Evolutionary conservation across 1,140 invertebrate genomes (phyloP).

Genomic region (Lordiphosa clarofinis): DNA sequence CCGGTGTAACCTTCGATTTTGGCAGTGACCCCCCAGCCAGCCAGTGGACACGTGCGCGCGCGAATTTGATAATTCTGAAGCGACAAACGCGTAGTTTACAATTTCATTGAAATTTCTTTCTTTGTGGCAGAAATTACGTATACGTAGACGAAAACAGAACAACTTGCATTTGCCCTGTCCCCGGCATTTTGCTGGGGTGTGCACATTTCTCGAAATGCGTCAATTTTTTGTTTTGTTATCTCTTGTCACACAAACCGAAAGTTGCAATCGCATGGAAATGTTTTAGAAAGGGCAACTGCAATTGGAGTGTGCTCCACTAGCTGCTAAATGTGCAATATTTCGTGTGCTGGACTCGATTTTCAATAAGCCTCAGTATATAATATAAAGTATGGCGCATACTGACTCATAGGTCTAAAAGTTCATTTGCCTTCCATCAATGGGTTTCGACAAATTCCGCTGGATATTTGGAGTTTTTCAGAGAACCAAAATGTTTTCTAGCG

Average conservation of each 20-base stretch:
- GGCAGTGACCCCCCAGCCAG: slow-evolving; percentile 24
- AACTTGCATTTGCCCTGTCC: slow-evolving; percentile 11
- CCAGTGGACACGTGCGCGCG: slow-evolving; percentile 43
- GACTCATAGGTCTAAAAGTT: no score
- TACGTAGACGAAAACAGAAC: slow-evolving; percentile 34
- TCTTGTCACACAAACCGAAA: slow-evolving; percentile 47
- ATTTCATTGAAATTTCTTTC: slow-evolving; percentile 3
- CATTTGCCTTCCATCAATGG: no score
- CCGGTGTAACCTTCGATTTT: slow-evolving; percentile 44
- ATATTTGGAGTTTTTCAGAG: no score
- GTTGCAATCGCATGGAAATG: slow-evolving; percentile 21
- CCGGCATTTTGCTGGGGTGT: slow-evolving; percentile 33
- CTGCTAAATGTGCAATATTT: no score
- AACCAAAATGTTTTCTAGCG: no score
- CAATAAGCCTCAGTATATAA: no score
- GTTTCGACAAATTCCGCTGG: no score
- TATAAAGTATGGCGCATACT: no score
- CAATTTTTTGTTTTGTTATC: slow-evolving; percentile 43
- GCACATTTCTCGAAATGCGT: slow-evolving; percentile 18
- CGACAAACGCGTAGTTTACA: slow-evolving; percentile 11
- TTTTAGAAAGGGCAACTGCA: background rate
- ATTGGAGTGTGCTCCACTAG: no score
- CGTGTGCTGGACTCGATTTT: no score
- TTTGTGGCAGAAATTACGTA: slow-evolving; percentile 9
- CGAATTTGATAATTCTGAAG: slow-evolving; percentile 52